Evolutionary conservation across 2,888 invertebrate species (phyloP).

Genomic region (Sylvicola fuscatus): DNA sequence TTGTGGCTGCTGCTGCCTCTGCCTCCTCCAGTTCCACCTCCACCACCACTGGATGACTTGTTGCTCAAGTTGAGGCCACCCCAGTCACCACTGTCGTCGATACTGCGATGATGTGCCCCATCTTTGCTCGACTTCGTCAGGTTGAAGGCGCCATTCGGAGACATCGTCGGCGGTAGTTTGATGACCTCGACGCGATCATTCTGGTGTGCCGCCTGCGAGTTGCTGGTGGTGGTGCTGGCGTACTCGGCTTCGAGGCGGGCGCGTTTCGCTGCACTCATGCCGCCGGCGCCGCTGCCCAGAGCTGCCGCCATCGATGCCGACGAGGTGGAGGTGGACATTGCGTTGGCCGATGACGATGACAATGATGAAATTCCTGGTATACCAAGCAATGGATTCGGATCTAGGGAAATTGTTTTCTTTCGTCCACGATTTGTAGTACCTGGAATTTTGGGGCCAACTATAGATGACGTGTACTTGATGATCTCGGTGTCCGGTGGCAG

Average conservation of each 20-base stretch:
- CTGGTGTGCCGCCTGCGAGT: constrained; percentile 16
- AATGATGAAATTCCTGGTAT: constrained; percentile 20
- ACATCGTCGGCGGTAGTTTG: constrained; percentile 48
- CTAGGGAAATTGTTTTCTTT: constrained; percentile 74
- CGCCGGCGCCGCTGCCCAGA: constrained; percentile 6
- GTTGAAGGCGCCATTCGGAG: constrained; percentile 29
- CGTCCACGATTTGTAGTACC: constrained; percentile 68
- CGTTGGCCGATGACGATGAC: background rate
- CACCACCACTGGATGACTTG: constrained; percentile 20
- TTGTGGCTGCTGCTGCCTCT: constrained; percentile 17
- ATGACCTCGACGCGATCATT: constrained; percentile 63
- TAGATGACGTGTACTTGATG: constrained; percentile 73
- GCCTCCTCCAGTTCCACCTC: constrained; percentile 14
- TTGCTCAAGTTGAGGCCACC: constrained; percentile 21
- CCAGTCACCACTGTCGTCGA: constrained; percentile 15
- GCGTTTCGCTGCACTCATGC: constrained; percentile 26
- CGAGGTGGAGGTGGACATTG: too few relatives aligned
- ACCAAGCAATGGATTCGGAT: constrained; percentile 35
- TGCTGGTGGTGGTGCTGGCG: constrained; percentile 11
- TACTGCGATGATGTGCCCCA: background rate
- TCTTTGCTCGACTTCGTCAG: constrained; percentile 14
- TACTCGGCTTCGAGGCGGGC: constrained; percentile 27
- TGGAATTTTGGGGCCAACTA: constrained; percentile 68
- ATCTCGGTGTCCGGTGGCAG: constrained; percentile 78
- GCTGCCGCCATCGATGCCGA: background rate